Evolutionary conservation across 2,797 vertebrate species (phyloP).

Genomic region (Octomys mimax): DNA sequence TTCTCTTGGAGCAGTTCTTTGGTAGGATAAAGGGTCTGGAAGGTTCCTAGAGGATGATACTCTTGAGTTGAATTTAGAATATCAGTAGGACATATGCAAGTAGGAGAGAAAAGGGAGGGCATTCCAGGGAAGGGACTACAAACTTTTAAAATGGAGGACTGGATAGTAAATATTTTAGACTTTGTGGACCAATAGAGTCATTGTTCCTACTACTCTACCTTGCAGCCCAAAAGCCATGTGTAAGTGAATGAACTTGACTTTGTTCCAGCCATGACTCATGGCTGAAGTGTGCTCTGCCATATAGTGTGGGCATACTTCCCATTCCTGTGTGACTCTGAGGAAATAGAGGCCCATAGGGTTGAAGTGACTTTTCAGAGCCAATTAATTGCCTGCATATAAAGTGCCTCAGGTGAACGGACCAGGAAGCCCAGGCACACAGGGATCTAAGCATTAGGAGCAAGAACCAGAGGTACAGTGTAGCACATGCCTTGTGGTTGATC

Average conservation of each 20-base stretch:
- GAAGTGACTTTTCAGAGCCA: not conserved
- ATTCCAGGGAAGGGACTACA: not conserved
- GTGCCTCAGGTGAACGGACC: not conserved
- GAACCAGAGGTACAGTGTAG: not conserved
- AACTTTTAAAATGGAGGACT: not conserved
- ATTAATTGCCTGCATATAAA: not conserved
- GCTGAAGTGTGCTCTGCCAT: not conserved
- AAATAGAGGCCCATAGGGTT: not conserved
- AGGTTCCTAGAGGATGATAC: not conserved
- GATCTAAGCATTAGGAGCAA: not conserved
- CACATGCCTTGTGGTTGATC: not conserved
- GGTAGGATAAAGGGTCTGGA: not conserved
- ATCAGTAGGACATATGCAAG: not conserved
- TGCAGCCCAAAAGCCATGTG: not conserved
- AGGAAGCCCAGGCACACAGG: not conserved
- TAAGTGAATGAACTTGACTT: not conserved
- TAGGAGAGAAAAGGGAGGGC: not conserved
- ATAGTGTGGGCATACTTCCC: not conserved
- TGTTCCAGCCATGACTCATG: not conserved
- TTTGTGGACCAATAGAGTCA: not conserved
- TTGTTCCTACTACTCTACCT: not conserved
- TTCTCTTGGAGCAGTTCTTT: not conserved
- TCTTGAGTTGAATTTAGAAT: conserved; percentile 12
- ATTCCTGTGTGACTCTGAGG: not conserved
- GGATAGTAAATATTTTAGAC: conserved; percentile 30